Base-by-base conservation (phyloP, 2,888 invertebrate species). In the Nomada ruficornis region DNA sequence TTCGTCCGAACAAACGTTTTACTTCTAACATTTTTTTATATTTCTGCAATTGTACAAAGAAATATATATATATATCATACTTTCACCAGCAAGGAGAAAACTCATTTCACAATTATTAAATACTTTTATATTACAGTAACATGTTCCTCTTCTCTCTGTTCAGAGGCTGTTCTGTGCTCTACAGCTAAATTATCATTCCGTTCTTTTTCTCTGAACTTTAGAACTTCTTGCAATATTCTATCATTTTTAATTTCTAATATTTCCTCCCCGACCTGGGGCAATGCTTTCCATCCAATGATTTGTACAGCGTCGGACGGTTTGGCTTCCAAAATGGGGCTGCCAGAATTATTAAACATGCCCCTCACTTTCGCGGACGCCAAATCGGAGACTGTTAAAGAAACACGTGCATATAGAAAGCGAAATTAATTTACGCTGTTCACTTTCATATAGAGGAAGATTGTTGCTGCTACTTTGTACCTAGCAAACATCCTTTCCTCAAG, bases 261-360 rank as follows among this genome's bases (percentile, higher is more conserved):
- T 70, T 96, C 94, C 87, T 99, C 98, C 0, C 99, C 99, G 15
- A 98, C 98, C 0, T 96, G 93, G 0, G 99, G 99, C 85, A 99
- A 91, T 85, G 97, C 97, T 85, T 96, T 96, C 99, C 99, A 99
- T 4, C 99, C 99, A 67, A 97, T 95, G 68, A 99, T 96, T 92
- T 97, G 97, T 0, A 96, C 98, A 0, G 99, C 97, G 2, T 96
- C 96, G 0, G 97, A 96, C 0, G 98, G 98, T n/a, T 95, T 94
- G 0, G 97, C 98, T 89, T 95, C 94, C 10, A 94, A 94, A 1
- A 98, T 83, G 0, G 95, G 94, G 2, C 95, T 94, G 0, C 98
- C 98, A 50, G 96, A 95, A 72, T 98, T 97, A 92, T 98, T 96
- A 90, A 96, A 96, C 93, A 99, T 95, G 4, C 96, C 95, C 60